Percentiles rank a stretch among this genome's conserved stretches.
Evolutionary conservation across 1,140 invertebrate species (phyloP).

Genomic region (Physella acuta): DNA sequence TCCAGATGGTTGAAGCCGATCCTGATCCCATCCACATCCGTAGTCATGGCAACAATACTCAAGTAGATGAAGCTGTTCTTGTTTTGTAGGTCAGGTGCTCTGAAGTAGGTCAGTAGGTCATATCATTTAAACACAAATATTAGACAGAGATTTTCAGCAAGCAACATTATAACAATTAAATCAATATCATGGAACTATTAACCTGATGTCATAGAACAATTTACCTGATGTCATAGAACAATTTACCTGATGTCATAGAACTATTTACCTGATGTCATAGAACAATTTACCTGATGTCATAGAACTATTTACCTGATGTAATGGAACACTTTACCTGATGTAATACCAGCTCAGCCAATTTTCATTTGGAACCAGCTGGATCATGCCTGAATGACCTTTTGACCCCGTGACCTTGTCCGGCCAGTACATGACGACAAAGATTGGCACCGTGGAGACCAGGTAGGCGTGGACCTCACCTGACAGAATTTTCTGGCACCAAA

Average conservation of each 20-base stretch:
- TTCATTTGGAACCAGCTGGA: neutral
- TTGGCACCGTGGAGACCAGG: neutral
- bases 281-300: neutral
- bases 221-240: neutral
- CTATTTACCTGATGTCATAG: neutral
- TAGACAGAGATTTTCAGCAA: no score
- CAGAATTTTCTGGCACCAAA: no score
- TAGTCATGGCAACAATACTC: no score
- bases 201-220: neutral
- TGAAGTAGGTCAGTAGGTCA: no score
- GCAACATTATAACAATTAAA: neutral
- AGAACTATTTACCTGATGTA: neutral
- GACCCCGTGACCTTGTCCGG: neutral
- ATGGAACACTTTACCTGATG: neutral
- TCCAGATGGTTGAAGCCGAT: no score
- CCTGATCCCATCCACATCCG: no score
- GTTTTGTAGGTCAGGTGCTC: no score
- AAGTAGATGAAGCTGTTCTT: no score
- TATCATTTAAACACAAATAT: no score
- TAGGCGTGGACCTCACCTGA: no score
- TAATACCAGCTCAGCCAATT: neutral
- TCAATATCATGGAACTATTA: neutral
- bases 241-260: neutral
- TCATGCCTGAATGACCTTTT: neutral
- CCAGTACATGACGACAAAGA: neutral